phyloP scores from a whole-genome alignment of 2,113 vertebrate species.

The Osmerus eperlanus region DNA sequence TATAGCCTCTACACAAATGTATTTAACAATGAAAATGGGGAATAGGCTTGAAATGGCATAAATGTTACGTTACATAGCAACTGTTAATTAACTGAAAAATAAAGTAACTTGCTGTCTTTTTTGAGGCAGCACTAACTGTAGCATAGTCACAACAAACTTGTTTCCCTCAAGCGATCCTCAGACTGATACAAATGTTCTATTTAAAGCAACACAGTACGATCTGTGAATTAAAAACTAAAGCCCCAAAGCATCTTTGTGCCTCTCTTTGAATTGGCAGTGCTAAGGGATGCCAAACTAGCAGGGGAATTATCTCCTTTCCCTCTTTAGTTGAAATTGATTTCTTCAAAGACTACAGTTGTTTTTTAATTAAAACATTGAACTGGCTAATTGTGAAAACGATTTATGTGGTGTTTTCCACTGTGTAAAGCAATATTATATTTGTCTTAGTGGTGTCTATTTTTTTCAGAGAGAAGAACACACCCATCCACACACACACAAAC shows the following conservation, averaged over 20 bases:
- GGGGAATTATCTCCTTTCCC: slow-evolving; percentile 55
- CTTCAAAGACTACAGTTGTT: slow-evolving; percentile 67
- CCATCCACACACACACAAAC: slow-evolving; percentile 6
- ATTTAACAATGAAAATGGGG: background rate
- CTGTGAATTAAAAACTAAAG: slow-evolving; percentile 20
- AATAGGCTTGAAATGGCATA: background rate
- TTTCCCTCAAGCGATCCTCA: slow-evolving; percentile 14
- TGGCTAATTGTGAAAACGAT: slow-evolving; percentile 74
- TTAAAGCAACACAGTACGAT: slow-evolving; percentile 15
- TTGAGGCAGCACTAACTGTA: too few species aligned
- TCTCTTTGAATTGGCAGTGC: slow-evolving; percentile 56
- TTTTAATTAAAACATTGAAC: slow-evolving; percentile 73
- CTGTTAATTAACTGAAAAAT: slow-evolving; percentile 6
- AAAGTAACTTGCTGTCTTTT: background rate
- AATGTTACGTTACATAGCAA: background rate
- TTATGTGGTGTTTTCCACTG: slow-evolving; percentile 62
- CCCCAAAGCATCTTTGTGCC: slow-evolving; percentile 30
- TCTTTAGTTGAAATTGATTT: slow-evolving; percentile 69
- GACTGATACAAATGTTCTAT: slow-evolving; percentile 7
- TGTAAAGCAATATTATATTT: slow-evolving; percentile 57
- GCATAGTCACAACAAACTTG: background rate
- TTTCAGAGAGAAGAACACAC: slow-evolving; percentile 29
- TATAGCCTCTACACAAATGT: background rate
- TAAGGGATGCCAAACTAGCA: slow-evolving; percentile 42
- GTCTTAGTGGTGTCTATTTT: slow-evolving; percentile 53